These are phyloP conservation scores for Hypothenemus hampei DNA, from an alignment of 1,140 invertebrate species.

Conservation along the genomic window DNA sequence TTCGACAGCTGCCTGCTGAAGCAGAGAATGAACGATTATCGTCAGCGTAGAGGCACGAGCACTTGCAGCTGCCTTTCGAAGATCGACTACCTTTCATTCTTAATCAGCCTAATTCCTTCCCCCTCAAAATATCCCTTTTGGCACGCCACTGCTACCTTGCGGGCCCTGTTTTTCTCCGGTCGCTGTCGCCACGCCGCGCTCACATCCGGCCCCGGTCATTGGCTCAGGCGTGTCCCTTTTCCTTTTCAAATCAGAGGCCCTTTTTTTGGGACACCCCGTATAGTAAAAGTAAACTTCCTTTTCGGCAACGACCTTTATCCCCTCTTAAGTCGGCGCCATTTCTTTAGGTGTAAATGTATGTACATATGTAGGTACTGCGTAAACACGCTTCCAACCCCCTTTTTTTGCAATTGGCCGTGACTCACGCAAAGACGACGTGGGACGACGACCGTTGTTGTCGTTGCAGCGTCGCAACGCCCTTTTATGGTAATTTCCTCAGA, in stretches of 20 bases:
- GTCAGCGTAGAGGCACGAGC: no score
- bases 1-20: no score
- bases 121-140: no score
- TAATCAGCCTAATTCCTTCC: neutral
- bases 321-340: no score
- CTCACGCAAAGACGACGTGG: slow-evolving; percentile 2
- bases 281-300: neutral
- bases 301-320: neutral
- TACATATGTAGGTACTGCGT: no score
- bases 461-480: slow-evolving; percentile 2
- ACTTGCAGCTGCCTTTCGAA: neutral
- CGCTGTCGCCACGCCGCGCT: slow-evolving; percentile 8
- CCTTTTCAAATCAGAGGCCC: no score
- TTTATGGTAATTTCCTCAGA: no score
- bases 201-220: slow-evolving; percentile 16
- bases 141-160: slow-evolving; percentile 5
- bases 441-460: slow-evolving; percentile 12
- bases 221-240: slow-evolving; percentile 2
- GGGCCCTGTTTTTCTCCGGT: slow-evolving; percentile 8
- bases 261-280: neutral
- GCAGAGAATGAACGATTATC: no score
- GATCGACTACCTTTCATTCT: neutral
- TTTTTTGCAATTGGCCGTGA: slow-evolving; percentile 2
- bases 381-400: neutral
- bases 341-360: no score